phyloP scores from a whole-genome alignment of 2,888 invertebrate genomes.

The Cylloceria caligata region DNA sequence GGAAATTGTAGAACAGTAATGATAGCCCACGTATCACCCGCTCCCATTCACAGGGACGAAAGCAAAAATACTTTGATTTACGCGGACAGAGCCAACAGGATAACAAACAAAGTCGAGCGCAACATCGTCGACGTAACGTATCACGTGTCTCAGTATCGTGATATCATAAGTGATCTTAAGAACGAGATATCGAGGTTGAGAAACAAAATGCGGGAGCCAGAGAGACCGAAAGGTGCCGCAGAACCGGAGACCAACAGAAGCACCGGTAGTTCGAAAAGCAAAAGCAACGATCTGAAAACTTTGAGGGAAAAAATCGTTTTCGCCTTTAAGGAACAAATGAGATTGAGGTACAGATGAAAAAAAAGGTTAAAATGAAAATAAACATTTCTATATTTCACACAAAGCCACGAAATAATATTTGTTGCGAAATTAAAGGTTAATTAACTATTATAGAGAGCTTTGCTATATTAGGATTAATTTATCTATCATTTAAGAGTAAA shows the following conservation, averaged over 20 bases:
- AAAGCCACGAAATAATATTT: background rate
- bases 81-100: slow-evolving; percentile 96
- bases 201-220: slow-evolving; percentile 91
- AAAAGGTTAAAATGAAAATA: background rate
- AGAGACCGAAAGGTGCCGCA: slow-evolving; percentile 85
- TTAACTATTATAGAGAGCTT: background rate
- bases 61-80: slow-evolving; percentile 97
- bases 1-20: slow-evolving; percentile 98
- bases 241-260: slow-evolving; percentile 73
- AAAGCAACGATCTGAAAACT: slow-evolving; percentile 86
- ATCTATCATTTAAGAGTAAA: background rate
- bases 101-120: slow-evolving; percentile 92
- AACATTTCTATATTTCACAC: background rate
- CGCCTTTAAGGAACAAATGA: slow-evolving; percentile 97
- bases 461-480: background rate
- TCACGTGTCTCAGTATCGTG: slow-evolving; percentile 94
- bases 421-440: background rate
- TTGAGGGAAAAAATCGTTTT: slow-evolving; percentile 94
- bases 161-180: slow-evolving; percentile 92
- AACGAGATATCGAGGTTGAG: slow-evolving; percentile 93
- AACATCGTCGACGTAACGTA: slow-evolving; percentile 87
- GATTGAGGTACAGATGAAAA: slow-evolving; percentile 87
- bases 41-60: slow-evolving; percentile 93
- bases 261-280: slow-evolving; percentile 34
- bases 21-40: slow-evolving; percentile 98